These are phyloP conservation scores for Salarias fasciatus DNA, from an alignment of 2,797 vertebrate genomes.

Conservation along the genomic window DNA sequence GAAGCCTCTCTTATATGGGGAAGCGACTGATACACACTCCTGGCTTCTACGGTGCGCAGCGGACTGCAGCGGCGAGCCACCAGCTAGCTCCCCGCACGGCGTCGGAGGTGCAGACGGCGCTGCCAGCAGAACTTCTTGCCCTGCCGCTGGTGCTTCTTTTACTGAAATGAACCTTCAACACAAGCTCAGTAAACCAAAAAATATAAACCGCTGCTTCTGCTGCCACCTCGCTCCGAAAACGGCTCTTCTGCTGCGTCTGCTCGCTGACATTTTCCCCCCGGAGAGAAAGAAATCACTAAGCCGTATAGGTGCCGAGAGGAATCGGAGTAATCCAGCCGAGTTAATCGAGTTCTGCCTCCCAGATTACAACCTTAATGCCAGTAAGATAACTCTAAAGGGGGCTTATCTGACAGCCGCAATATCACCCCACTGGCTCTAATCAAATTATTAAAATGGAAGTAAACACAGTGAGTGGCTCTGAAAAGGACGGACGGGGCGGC, in stretches of 20 bases:
- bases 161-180: conserved; percentile 2
- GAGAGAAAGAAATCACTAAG: conserved; percentile 9
- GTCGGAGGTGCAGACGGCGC: too few species aligned
- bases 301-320: conserved; percentile 38
- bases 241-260: neutral
- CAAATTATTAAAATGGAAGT: conserved; percentile 24
- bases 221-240: neutral
- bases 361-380: conserved; percentile 55
- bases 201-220: neutral
- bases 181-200: neutral
- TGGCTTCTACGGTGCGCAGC: too few species aligned
- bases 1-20: too few species aligned
- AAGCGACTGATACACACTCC: too few species aligned
- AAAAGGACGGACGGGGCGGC: neutral
- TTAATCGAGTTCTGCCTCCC: conserved; percentile 50
- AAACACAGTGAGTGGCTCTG: conserved; percentile 13
- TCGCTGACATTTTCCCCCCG: neutral
- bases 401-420: conserved; percentile 43
- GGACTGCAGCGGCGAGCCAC: too few species aligned
- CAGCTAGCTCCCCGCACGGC: too few species aligned
- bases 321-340: conserved; percentile 47
- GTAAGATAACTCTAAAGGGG: conserved; percentile 39
- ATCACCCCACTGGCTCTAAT: conserved; percentile 31
- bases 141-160: too few species aligned
- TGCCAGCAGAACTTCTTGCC: too few species aligned